Conservation (phyloP, 2,888 invertebrate species). For the Tipula helvola region DNA sequence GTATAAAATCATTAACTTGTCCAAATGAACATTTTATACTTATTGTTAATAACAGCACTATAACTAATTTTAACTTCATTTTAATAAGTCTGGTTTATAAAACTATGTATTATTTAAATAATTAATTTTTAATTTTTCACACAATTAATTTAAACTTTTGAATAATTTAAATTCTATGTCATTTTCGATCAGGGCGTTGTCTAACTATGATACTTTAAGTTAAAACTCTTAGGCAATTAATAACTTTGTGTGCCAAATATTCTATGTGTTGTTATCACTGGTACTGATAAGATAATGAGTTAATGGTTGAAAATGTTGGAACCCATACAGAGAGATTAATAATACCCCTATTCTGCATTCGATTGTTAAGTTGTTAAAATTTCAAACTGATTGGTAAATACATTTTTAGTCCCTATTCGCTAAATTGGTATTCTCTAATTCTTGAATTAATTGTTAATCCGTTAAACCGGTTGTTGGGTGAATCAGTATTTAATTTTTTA, state of each 20-base stretch:
- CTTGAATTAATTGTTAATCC: no score
- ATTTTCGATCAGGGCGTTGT: neutral
- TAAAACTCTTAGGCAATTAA: neutral
- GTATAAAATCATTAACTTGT: neutral
- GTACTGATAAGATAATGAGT: neutral
- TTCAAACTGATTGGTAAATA: no score
- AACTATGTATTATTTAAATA: neutral
- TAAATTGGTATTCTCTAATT: no score
- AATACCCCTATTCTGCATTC: neutral
- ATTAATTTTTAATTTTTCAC: neutral
- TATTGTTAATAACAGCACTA: neutral
- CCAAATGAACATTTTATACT: neutral
- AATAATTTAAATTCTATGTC: neutral
- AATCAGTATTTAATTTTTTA: no score
- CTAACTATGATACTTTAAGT: neutral
- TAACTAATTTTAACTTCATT: neutral
- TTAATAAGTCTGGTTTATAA: neutral
- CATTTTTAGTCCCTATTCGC: no score
- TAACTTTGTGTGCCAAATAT: neutral
- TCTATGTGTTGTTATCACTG: neutral
- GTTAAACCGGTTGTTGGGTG: no score
- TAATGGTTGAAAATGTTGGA: neutral
- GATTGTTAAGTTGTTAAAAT: no score
- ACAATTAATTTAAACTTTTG: neutral
- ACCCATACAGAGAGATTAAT: no score